A percentile compares a stretch with the other conserved stretches of the same genome.
These are phyloP conservation scores for Nephrotoma appendiculata DNA, from an alignment of 2,888 invertebrate species.

Conservation along the genomic window DNA sequence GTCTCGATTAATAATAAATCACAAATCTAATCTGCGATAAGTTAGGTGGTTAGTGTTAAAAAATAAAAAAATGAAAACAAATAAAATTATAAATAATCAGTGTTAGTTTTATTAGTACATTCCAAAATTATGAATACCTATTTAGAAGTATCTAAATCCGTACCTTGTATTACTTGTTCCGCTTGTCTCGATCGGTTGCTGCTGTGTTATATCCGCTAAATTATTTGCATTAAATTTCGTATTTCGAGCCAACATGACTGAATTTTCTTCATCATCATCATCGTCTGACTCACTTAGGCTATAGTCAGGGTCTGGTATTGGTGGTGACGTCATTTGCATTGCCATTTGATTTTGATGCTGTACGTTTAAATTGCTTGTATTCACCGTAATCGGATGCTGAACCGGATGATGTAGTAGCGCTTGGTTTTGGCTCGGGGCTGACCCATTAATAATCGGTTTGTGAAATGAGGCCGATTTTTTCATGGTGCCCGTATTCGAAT, in stretches of 20 bases:
- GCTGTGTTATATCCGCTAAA: constrained; percentile 18
- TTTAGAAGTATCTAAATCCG: constrained; percentile 9
- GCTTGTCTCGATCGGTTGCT: constrained; percentile 46
- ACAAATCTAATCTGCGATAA: neutral
- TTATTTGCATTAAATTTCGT: constrained; percentile 40
- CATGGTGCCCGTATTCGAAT: constrained; percentile 22
- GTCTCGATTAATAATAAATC: neutral
- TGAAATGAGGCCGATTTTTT: constrained; percentile 11
- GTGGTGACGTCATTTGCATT: constrained; percentile 38
- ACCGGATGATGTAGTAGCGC: constrained; percentile 4
- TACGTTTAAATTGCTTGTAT: constrained; percentile 9
- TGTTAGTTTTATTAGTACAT: neutral
- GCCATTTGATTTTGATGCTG: constrained; percentile 4
- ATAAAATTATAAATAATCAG: neutral
- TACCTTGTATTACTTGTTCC: constrained; percentile 61
- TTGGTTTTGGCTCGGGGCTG: neutral
- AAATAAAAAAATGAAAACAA: neutral
- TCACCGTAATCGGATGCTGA: constrained; percentile 10
- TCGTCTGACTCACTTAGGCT: constrained; percentile 77
- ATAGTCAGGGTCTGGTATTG: constrained; percentile 87
- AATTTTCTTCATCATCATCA: constrained; percentile 50
- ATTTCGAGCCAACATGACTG: constrained; percentile 31
- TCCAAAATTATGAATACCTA: neutral
- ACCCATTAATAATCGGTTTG: constrained; percentile 2
- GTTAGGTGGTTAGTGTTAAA: neutral